These are phyloP conservation scores for Lagenorhynchus albirostris DNA, from an alignment of 2,113 vertebrate species.

Conservation along the genomic window DNA sequence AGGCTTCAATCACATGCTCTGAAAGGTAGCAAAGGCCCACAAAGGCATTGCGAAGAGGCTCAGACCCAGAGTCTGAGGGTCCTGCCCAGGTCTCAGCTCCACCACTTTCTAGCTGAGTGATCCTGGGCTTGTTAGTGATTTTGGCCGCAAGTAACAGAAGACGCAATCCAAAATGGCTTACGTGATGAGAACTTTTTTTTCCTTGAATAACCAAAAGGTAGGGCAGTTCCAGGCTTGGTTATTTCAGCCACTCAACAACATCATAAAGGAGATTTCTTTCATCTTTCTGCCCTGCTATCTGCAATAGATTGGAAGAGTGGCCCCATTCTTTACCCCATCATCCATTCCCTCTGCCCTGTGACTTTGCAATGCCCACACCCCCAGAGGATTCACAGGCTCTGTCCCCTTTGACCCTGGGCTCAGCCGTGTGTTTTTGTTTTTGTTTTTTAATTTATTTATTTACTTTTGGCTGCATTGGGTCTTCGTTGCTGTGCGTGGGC, in stretches of 20 bases:
- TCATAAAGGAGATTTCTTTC: not conserved
- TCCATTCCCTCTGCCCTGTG: too few species aligned
- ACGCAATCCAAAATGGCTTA: not conserved
- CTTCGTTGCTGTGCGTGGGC: too few species aligned
- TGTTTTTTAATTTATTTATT: too few species aligned
- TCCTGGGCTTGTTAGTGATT: not conserved
- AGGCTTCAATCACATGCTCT: not conserved
- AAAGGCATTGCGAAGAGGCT: not conserved
- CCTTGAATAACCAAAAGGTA: not conserved
- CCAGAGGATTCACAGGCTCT: too few species aligned
- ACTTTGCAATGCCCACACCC: not conserved
- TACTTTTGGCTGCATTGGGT: too few species aligned
- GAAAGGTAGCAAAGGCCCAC: not conserved
- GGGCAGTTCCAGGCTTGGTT: not conserved
- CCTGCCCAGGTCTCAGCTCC: not conserved
- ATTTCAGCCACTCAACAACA: not conserved
- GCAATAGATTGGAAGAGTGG: not conserved
- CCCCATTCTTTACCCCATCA: not conserved
- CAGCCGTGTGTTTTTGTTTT: not conserved
- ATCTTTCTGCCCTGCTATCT: not conserved
- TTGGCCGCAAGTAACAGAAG: not conserved
- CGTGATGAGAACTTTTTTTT: not conserved
- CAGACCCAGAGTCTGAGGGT: not conserved
- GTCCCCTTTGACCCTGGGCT: not conserved
- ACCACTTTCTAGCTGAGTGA: not conserved